Evolutionary conservation across 2,888 invertebrate species (phyloP), one percentile per base, ranked within the genome.

Genomic region (Xestobium rufovillosum): DNA sequence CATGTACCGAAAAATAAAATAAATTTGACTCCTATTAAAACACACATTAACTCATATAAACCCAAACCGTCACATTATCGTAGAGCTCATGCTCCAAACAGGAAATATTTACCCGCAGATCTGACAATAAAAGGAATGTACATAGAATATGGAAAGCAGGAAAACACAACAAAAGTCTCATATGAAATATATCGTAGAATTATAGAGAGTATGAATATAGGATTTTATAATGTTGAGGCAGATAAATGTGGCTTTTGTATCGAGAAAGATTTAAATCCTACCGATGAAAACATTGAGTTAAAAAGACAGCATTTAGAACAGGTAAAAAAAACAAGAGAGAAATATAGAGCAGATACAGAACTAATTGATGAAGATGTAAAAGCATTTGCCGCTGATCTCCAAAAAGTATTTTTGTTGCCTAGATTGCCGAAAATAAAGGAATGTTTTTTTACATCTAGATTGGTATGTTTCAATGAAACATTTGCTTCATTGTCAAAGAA

Each of bases 131-230:
- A 8, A 27, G 11, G n/a, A 27, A 27, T 27, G 28, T 27, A 27
- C 10, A 6, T 10, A 11, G 28, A 27, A 10, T 27, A 27, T 27
- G 9, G 6, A n/a, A 11, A n/a, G 11, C 11, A 4, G 11, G 6
- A 27, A 27, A 27, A 27, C n/a, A n/a, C n/a, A n/a, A n/a, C n/a
- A n/a, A n/a, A 27, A n/a, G 28, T 27, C 11, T 27, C 28, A n/a
- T 27, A 11, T n/a, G 8, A 27, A 27, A 27, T 27, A n/a, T n/a
- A 27, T 27, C 28, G 28, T 11, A 4, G 28, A 27, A 27, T n/a
- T 27, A 10, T 11, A n/a, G 10, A 27, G 9, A 4, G 11, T 8
- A 27, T 27, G 28, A 27, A 27, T 4, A 27, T 27, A n/a, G 10
- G 28, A 8, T 27, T 27, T 27, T 27, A 8, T n/a, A 12, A 27